Evolutionary conservation across 37 sponge, comb jelly and placozoan species (phyloP).

Genomic region (Oopsacas minuta): DNA sequence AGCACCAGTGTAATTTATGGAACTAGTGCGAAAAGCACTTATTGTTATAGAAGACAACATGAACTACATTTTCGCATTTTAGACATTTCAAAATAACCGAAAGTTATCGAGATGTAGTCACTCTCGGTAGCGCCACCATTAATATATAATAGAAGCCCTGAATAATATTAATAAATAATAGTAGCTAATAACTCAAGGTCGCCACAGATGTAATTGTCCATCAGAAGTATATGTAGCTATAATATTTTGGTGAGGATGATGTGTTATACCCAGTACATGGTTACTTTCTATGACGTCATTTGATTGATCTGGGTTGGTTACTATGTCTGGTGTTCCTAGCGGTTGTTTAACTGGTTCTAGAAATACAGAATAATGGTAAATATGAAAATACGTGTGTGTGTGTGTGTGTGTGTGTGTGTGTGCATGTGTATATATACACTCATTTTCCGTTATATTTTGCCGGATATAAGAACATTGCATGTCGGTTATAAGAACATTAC

Average conservation of each 20-base stretch:
- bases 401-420: neutral
- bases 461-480: too few species aligned
- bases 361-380: neutral
- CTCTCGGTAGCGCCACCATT: too few species aligned
- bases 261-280: slow-evolving; percentile 77
- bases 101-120: too few species aligned
- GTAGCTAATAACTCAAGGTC: slow-evolving; percentile 31
- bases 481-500: too few species aligned
- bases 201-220: slow-evolving; percentile 79
- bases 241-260: slow-evolving; percentile 97
- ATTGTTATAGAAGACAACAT: too few species aligned
- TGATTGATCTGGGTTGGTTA: neutral
- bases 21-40: too few species aligned
- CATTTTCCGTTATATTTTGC: too few species aligned
- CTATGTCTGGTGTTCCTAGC: neutral
- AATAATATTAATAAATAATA: neutral
- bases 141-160: too few species aligned
- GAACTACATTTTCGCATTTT: too few species aligned
- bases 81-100: too few species aligned
- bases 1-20: too few species aligned
- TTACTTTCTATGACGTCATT: slow-evolving; percentile 26
- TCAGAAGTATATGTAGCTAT: slow-evolving; percentile 81
- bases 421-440: neutral
- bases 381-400: neutral
- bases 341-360: slow-evolving; percentile 39